A percentile compares a stretch with the other conserved stretches of the same genome.
These are phyloP conservation scores for Melanotaenia parkinsoni DNA, from an alignment of 2,797 vertebrate genomes.

Conservation along the genomic window DNA sequence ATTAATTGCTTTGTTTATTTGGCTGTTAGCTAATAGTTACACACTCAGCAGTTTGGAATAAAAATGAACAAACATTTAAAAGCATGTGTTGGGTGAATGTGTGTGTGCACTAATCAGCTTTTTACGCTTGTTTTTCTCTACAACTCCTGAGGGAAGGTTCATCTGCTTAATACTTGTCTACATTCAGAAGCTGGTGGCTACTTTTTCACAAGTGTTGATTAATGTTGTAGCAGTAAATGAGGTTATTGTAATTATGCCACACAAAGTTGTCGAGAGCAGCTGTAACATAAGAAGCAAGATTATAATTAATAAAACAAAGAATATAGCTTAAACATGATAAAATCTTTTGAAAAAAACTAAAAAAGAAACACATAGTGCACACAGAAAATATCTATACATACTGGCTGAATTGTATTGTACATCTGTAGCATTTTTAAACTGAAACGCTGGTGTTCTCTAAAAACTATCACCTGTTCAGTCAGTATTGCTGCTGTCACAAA, in stretches of 20 bases:
- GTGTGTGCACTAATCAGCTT: not conserved
- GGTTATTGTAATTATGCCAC: constrained; percentile 5
- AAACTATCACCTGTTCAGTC: not conserved
- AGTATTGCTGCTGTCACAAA: not conserved
- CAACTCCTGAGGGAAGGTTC: not conserved
- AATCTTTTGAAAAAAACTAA: not conserved
- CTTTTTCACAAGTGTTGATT: not conserved
- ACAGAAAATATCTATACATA: not conserved
- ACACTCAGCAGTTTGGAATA: constrained; percentile 6
- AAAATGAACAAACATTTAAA: not conserved
- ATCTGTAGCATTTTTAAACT: not conserved
- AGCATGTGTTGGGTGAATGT: not conserved
- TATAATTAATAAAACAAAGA: not conserved
- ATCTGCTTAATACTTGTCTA: constrained; percentile 7
- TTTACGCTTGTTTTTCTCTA: not conserved
- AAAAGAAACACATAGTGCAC: not conserved
- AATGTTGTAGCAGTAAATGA: not conserved
- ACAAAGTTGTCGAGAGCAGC: not conserved
- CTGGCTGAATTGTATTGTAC: not conserved
- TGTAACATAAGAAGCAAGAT: not conserved
- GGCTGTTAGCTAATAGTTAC: not conserved
- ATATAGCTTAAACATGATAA: not conserved
- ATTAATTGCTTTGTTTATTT: not conserved
- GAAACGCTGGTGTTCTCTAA: not conserved
- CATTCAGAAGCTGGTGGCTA: not conserved